Base-by-base conservation (phyloP, 1,140 invertebrate species). In the Drosophila cardini region DNA sequence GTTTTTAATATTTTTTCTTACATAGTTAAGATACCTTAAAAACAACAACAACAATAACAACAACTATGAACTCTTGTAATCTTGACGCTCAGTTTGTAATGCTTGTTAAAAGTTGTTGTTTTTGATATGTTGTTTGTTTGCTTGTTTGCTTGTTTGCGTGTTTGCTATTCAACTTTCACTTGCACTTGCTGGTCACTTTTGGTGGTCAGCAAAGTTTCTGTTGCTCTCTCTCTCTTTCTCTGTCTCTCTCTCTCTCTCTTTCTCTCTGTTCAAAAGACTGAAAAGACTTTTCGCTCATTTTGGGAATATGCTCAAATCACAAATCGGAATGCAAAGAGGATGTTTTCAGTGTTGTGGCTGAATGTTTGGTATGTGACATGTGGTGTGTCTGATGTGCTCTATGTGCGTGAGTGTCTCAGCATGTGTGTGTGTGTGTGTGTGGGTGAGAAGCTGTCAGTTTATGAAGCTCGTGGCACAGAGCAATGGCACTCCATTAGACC, bases 91-190 rank as follows among this genome's bases (percentile, higher is more conserved):
- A 71, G 77, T 79, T 83, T 79, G 74, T 86, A 73, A 64, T 46
- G 79, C 83, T 76, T 83, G 79, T 86, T 87, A 76, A 84, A 55
- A 68, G 13, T 40, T 64, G 69, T 71, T 74, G 61, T 56, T 65
- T 62, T 57, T 52, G 60, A 38, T 64, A 13, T 63, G 72, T 63
- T 58, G 71, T 56, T 26, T 26, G 21, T 26, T 26, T 26, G 21
- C 21, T 26, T 26, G 21, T 26, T 26, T 26, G 21, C 21, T 26
- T 26, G 21, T 26, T 26, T 26, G 21, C 58, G 38, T 75, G 67
- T 79, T 76, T 72, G 77, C 52, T 61, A 61, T 61, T 76, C 63
- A 83, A 86, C 83, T 86, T 86, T 86, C 83, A 86, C 83, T 86
- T 87, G 84, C 60, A 18, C 55, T 40, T 36, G 30, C 26, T n/a